phyloP scores from a whole-genome alignment of 2,888 invertebrate genomes.

The Adelognathus sp. region DNA sequence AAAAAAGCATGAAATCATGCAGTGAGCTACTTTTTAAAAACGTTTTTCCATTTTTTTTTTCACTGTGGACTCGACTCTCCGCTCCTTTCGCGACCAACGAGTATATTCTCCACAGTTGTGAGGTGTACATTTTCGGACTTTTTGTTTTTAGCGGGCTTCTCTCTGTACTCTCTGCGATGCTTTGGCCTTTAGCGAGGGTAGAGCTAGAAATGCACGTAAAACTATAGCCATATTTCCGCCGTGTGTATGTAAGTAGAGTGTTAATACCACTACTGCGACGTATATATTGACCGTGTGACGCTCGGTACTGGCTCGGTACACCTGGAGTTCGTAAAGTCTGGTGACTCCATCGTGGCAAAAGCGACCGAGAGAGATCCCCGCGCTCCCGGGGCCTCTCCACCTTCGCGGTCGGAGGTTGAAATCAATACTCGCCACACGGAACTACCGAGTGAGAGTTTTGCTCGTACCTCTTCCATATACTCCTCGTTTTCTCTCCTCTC shows the following conservation, averaged over 20 bases:
- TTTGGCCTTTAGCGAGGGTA: slow-evolving; percentile 3
- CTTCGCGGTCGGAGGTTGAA: slow-evolving; percentile 72
- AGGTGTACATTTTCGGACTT: slow-evolving; percentile 21
- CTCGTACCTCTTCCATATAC: not conserved
- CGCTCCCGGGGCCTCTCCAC: slow-evolving; percentile 70
- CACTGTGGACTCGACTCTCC: not conserved
- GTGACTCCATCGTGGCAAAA: slow-evolving; percentile 64
- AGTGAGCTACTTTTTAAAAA: not conserved
- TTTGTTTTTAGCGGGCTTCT: slow-evolving; percentile 40
- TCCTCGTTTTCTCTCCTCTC: slow-evolving; percentile 13
- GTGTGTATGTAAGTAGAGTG: slow-evolving; percentile 41
- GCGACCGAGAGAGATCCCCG: slow-evolving; percentile 50
- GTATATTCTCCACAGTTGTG: slow-evolving; percentile 4
- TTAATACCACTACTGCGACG: slow-evolving; percentile 30
- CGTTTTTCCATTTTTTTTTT: not conserved
- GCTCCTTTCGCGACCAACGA: not conserved
- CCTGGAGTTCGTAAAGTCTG: slow-evolving; percentile 70
- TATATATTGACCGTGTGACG: slow-evolving; percentile 58
- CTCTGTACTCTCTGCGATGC: slow-evolving; percentile 23
- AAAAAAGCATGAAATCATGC: slow-evolving; percentile 27
- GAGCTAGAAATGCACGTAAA: not conserved
- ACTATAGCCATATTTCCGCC: slow-evolving; percentile 21
- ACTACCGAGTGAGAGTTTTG: slow-evolving; percentile 4
- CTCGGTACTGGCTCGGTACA: slow-evolving; percentile 58
- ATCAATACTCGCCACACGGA: slow-evolving; percentile 65